Percentiles rank a stretch among this genome's conserved stretches.
Evolutionary conservation across 2,888 invertebrate genomes (phyloP).

Genomic region (Cyaniris semiargus): DNA sequence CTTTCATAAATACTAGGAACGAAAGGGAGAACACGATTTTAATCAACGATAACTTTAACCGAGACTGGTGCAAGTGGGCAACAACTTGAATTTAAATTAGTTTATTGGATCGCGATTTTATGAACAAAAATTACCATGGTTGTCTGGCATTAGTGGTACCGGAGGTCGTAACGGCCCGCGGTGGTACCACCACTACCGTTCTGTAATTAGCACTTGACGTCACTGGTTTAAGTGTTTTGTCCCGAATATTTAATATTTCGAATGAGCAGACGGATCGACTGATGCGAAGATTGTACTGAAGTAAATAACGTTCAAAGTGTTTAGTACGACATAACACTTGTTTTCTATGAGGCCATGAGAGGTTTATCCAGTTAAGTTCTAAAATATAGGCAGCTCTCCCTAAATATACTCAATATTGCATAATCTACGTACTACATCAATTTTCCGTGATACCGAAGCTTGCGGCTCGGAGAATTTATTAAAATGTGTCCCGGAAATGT

Average conservation of each 20-base stretch:
- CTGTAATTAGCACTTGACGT: not conserved
- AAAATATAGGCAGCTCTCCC: too few relatives aligned
- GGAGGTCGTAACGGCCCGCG: not conserved
- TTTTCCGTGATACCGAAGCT: not conserved
- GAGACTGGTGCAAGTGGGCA: not conserved
- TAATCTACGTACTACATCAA: not conserved
- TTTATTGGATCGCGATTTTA: not conserved
- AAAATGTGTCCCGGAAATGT: conserved; percentile 10
- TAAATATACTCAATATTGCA: not conserved
- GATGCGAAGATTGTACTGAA: not conserved
- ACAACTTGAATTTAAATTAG: not conserved
- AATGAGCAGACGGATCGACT: not conserved
- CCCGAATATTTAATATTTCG: not conserved
- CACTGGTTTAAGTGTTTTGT: not conserved
- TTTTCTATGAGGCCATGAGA: too few relatives aligned
- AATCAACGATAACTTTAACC: not conserved
- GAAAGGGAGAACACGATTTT: too few relatives aligned
- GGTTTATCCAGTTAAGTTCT: too few relatives aligned
- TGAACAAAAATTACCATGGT: not conserved
- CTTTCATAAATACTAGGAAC: too few relatives aligned
- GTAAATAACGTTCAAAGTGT: too few relatives aligned
- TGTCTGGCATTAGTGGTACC: not conserved
- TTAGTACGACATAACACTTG: too few relatives aligned
- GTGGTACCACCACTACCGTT: not conserved
- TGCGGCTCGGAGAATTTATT: not conserved